Conservation (phyloP, 2,113 vertebrate species). For the Chaetodon trifascialis region DNA sequence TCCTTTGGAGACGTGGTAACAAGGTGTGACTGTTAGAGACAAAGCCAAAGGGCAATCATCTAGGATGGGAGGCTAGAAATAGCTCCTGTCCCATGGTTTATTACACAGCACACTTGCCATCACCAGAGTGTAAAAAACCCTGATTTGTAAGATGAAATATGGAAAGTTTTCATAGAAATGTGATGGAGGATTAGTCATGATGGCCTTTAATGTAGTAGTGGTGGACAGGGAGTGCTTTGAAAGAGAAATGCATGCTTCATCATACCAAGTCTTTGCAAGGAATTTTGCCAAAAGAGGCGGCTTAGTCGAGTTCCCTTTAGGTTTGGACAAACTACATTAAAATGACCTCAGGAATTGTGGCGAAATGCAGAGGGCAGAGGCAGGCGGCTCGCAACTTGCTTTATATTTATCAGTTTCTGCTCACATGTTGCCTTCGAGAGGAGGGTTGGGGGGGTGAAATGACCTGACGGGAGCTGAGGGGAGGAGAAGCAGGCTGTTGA, state of each 20-base stretch:
- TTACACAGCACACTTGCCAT: slow-evolving; percentile 30
- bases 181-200: slow-evolving; percentile 29
- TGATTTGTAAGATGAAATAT: slow-evolving; percentile 60
- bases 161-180: slow-evolving; percentile 47
- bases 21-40: slow-evolving; percentile 69
- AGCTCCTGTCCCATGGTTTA: slow-evolving; percentile 38
- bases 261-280: slow-evolving; percentile 12
- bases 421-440: slow-evolving; percentile 64
- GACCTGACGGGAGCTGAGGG: slow-evolving; percentile 69
- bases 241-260: slow-evolving; percentile 42
- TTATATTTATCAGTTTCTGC: slow-evolving; percentile 79
- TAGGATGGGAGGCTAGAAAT: slow-evolving; percentile 51
- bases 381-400: slow-evolving; percentile 56
- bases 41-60: slow-evolving; percentile 64
- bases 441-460: slow-evolving; percentile 59
- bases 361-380: slow-evolving; percentile 52
- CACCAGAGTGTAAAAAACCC: slow-evolving; percentile 27
- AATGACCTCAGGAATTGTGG: slow-evolving; percentile 56
- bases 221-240: slow-evolving; percentile 13
- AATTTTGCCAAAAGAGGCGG: slow-evolving; percentile 15
- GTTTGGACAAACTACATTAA: slow-evolving; percentile 64
- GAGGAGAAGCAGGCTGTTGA: slow-evolving; percentile 75
- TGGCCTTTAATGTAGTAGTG: slow-evolving; percentile 24
- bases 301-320: slow-evolving; percentile 34
- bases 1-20: slow-evolving; percentile 58